A percentile compares a stretch with the other conserved stretches of the same genome.
phyloP scores from a whole-genome alignment of 2,888 invertebrate genomes.

The Drosophila peninsularis region DNA sequence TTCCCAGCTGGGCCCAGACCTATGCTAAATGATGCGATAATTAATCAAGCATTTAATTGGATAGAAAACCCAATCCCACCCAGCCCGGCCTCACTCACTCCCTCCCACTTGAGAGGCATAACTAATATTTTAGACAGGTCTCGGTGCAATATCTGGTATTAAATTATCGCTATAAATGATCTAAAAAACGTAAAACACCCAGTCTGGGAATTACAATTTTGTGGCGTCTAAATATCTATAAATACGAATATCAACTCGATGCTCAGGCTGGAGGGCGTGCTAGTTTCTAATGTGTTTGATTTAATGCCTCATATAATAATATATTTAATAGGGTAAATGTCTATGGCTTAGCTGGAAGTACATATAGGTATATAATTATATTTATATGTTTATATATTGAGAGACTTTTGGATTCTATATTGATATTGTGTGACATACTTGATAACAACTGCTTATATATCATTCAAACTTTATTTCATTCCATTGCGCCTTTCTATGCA shows the following conservation, averaged over 20 bases:
- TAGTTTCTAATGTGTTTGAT: conserved; percentile 19
- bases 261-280: conserved; percentile 26
- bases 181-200: conserved; percentile 44
- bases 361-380: background rate
- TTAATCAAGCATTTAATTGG: conserved; percentile 62
- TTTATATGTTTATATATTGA: background rate
- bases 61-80: conserved; percentile 60
- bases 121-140: conserved; percentile 25
- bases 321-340: background rate
- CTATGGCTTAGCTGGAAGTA: background rate
- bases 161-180: conserved; percentile 41
- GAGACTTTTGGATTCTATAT: background rate
- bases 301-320: background rate
- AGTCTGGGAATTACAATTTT: conserved; percentile 36
- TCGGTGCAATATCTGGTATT: conserved; percentile 37
- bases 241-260: conserved; percentile 22
- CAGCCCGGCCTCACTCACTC: background rate
- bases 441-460: background rate
- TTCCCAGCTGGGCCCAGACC: conserved; percentile 35
- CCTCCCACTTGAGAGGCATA: conserved; percentile 28
- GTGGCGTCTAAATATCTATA: conserved; percentile 7
- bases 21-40: conserved; percentile 49
- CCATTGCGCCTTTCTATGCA: background rate
- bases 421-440: background rate
- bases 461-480: too few species aligned